Percentiles rank a stretch among this genome's conserved stretches.
Evolutionary conservation across 2,797 vertebrate species (phyloP).

Genomic region (Lutjanus argentimaculatus): DNA sequence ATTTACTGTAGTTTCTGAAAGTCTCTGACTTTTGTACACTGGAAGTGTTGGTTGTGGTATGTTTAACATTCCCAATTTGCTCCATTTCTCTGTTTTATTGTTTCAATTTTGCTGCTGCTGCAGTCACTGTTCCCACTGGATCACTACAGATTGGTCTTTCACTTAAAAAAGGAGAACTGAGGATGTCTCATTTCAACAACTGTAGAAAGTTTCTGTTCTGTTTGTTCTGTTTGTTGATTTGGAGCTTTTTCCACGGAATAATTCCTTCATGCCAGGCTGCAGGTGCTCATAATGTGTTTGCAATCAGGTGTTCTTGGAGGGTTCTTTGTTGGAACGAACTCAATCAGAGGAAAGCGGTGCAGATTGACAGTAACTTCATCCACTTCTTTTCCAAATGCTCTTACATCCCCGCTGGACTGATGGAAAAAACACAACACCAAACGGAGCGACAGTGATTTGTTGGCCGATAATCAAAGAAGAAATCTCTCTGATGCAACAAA

Average conservation of each 20-base stretch:
- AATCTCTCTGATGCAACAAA: constrained; percentile 43
- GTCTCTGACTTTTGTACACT: too few species aligned
- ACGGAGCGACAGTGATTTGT: constrained; percentile 40
- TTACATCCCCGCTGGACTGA: constrained; percentile 3
- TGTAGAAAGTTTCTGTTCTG: neutral
- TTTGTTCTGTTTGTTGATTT: neutral
- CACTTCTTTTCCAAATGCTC: neutral
- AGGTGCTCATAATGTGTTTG: constrained; percentile 24
- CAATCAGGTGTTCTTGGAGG: constrained; percentile 23
- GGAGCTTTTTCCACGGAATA: neutral
- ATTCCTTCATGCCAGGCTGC: constrained; percentile 3
- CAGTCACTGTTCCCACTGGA: neutral
- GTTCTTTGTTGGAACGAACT: neutral
- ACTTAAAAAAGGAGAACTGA: neutral
- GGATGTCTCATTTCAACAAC: neutral
- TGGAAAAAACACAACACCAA: constrained; percentile 22
- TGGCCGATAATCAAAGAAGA: constrained; percentile 69
- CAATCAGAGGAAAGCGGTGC: constrained; percentile 1
- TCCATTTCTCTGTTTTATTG: neutral
- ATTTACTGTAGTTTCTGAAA: too few species aligned
- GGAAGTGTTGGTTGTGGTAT: neutral
- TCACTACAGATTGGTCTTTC: neutral
- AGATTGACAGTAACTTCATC: constrained; percentile 4
- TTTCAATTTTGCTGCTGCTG: neutral
- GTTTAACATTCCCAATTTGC: neutral